phyloP scores from a whole-genome alignment of 2,797 vertebrate species.

The Spizella passerina region DNA sequence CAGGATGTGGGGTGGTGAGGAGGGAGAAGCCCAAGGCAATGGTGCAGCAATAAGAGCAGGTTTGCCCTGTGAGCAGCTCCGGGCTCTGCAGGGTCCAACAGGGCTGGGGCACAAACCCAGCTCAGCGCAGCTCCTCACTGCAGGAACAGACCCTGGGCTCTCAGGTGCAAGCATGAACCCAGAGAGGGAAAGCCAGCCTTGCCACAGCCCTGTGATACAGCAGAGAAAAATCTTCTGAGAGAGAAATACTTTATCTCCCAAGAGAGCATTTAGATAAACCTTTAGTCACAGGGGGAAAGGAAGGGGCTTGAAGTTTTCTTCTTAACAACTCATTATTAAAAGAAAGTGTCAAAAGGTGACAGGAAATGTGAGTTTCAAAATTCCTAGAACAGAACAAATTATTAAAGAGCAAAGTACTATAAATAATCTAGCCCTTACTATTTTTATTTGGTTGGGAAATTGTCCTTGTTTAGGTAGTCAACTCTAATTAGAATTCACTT shows the following conservation, averaged over 20 bases:
- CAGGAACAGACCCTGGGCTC: background rate
- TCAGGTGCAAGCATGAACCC: background rate
- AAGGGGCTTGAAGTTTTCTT: background rate
- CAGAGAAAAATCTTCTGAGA: background rate
- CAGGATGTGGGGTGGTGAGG: background rate
- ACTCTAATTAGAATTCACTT: background rate
- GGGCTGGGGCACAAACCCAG: background rate
- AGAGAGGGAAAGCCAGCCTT: background rate
- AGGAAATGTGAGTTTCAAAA: background rate
- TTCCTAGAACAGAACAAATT: background rate
- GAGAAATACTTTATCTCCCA: background rate
- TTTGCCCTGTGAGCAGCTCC: rapidly evolving
- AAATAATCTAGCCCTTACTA: background rate
- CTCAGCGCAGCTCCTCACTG: background rate
- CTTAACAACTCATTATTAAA: background rate
- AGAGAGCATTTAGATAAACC: background rate
- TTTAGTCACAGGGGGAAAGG: background rate
- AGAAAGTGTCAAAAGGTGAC: background rate
- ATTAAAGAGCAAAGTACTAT: background rate
- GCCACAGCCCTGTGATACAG: background rate
- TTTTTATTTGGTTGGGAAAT: background rate
- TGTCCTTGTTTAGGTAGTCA: background rate
- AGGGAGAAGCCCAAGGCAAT: background rate
- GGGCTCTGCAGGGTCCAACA: background rate
- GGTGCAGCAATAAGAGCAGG: background rate